Conservation (phyloP, 2,888 invertebrate genomes). For the Selenia dentaria region DNA sequence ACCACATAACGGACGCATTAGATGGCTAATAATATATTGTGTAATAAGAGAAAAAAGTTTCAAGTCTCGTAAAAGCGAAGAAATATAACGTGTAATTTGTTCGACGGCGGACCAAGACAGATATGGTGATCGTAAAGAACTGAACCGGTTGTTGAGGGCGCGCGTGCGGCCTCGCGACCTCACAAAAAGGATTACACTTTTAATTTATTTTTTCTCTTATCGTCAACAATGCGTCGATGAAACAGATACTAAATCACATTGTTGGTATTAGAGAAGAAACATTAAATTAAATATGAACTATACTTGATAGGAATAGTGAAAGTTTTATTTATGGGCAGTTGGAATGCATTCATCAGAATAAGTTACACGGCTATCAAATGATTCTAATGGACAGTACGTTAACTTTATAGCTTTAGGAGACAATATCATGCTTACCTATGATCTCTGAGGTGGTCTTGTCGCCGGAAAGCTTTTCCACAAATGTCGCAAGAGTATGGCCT, state of each 20-base stretch:
- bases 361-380: conserved; percentile 37
- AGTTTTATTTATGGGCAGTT: conserved; percentile 38
- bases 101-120: conserved; percentile 78
- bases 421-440: conserved; percentile 87
- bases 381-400: conserved; percentile 31
- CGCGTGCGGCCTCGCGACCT: conserved; percentile 82
- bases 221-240: conserved; percentile 71
- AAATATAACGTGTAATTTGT: conserved; percentile 84
- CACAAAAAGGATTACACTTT: conserved; percentile 82
- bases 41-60: conserved; percentile 65
- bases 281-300: conserved; percentile 63
- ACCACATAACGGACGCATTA: conserved; percentile 65
- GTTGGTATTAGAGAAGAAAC: conserved; percentile 64
- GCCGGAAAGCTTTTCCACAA: conserved; percentile 97
- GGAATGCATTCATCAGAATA: conserved; percentile 32
- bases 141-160: conserved; percentile 74
- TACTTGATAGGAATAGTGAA: conserved; percentile 43
- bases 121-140: conserved; percentile 82
- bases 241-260: conserved; percentile 72
- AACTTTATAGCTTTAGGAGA: conserved; percentile 34
- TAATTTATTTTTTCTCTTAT: conserved; percentile 72
- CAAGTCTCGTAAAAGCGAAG: conserved; percentile 80
- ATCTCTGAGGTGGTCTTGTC: conserved; percentile 97
- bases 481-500: conserved; percentile 98
- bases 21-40: conserved; percentile 62